Base-by-base conservation (phyloP, 2,113 vertebrate genomes). In the Sclerurus mexicanus region DNA sequence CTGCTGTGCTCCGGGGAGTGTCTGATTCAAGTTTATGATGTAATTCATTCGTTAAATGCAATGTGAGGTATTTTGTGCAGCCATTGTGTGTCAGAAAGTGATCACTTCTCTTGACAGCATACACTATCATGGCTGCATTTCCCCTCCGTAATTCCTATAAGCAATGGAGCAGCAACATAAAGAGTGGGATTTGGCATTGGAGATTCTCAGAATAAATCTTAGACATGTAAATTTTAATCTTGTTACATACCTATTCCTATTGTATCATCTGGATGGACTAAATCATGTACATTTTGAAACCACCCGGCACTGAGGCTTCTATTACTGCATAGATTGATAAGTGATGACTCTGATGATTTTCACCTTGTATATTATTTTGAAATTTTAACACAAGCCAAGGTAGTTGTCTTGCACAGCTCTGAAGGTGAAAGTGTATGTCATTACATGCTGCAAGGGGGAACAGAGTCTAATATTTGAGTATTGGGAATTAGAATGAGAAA, bases 21-120 rank as follows among this genome's bases (percentile, higher is more conserved):
- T 75, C 68, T 91, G 52, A 67, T 90, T 93, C 55, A 71, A 74
- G 27, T 73, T 90, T 66, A 47, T 85, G 75, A 47, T 77, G 63
- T 83, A 63, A 95, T 93, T 94, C 15, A 27, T 73, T 93, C 23
- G 27, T 69, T 77, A 74, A 83, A 79, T 69, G 40, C 67, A 77
- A n/a, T 74, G 63, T 63, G 59, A 83, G 35, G 39, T 77, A 87
- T 67, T 91, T 94, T 79, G 37, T 77, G 39, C 49, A 72, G 42
- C 64, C 40, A 62, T 4, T 71, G 55, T 53, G 23, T 47, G 33
- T 80, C 72, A 95, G 85, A 89, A 94, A 83, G 46, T 11, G 9
- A 62, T 82, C 42, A 21, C 50, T 80, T 93, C 46, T 79, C 25
- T 46, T 55, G 44, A 42, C 63, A 91, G 30, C 18, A 71, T 31